Evolutionary conservation across 2,113 vertebrate species (phyloP).

Genomic region (Vicugna pacos): DNA sequence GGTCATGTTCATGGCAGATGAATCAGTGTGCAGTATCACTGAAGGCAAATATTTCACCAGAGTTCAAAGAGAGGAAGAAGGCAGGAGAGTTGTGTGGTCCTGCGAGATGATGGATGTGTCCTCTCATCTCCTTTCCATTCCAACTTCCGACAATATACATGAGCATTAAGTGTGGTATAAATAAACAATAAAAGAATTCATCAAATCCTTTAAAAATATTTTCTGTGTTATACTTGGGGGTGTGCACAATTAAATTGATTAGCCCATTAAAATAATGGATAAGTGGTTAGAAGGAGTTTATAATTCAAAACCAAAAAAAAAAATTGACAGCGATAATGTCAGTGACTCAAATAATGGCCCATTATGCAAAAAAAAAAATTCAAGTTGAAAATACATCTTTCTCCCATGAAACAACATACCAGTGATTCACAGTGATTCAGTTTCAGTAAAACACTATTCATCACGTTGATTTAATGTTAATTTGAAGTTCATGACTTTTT

Average conservation of each 20-base stretch:
- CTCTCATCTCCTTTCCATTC: neutral
- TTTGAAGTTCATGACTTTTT: neutral
- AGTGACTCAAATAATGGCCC: neutral
- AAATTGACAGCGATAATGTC: neutral
- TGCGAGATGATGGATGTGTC: neutral
- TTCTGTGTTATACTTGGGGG: neutral
- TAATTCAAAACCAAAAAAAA: neutral
- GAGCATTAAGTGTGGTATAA: neutral
- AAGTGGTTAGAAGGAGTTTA: neutral
- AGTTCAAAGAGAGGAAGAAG: neutral
- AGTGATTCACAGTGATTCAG: neutral
- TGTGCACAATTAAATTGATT: neutral
- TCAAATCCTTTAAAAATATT: neutral
- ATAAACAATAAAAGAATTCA: neutral
- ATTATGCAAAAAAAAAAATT: neutral
- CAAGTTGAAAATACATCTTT: slow-evolving; percentile 13
- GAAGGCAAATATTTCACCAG: neutral
- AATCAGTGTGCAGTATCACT: neutral
- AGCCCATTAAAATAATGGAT: neutral
- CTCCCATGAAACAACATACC: neutral
- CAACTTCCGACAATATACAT: neutral
- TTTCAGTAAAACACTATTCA: neutral
- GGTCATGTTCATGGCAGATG: neutral
- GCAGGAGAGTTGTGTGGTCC: neutral
- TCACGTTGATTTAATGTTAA: neutral